Conservation (phyloP, 2,888 invertebrate species). For the Athetis lepigone region DNA sequence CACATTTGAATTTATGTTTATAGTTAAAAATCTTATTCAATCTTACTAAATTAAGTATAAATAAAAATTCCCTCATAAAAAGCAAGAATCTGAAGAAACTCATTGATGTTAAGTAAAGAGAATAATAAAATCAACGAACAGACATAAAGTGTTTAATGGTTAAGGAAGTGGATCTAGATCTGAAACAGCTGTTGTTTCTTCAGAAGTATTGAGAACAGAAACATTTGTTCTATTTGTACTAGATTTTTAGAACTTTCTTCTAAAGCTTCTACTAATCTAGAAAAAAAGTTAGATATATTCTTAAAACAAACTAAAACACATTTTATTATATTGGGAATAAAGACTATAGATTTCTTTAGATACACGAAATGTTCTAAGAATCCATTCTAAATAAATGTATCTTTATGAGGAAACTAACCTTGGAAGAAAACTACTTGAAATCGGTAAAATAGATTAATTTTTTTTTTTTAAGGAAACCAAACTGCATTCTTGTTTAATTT, state of each 20-base stretch:
- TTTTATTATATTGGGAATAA: background rate
- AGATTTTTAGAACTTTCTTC: slow-evolving; percentile 1
- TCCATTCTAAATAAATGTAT: no score
- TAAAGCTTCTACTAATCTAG: background rate
- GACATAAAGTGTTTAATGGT: slow-evolving; percentile 35
- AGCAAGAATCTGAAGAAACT: no score
- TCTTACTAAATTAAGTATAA: no score
- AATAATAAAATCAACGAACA: slow-evolving; percentile 42
- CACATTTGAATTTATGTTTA: no score
- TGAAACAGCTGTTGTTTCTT: slow-evolving; percentile 49
- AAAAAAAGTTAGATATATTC: background rate
- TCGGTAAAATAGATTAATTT: no score
- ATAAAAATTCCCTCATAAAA: no score
- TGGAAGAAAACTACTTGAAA: no score
- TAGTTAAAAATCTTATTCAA: no score
- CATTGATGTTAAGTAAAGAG: slow-evolving; percentile 36
- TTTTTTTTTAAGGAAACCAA: no score
- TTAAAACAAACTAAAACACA: background rate
- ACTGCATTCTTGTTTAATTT: no score
- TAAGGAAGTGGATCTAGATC: slow-evolving; percentile 46
- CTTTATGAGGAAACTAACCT: no score
- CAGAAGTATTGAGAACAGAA: slow-evolving; percentile 27
- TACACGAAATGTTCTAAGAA: no score
- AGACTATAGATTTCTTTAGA: background rate
- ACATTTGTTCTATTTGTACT: slow-evolving; percentile 10